phyloP scores from a whole-genome alignment of 1,140 invertebrate species.

The Orchestia grillus region DNA sequence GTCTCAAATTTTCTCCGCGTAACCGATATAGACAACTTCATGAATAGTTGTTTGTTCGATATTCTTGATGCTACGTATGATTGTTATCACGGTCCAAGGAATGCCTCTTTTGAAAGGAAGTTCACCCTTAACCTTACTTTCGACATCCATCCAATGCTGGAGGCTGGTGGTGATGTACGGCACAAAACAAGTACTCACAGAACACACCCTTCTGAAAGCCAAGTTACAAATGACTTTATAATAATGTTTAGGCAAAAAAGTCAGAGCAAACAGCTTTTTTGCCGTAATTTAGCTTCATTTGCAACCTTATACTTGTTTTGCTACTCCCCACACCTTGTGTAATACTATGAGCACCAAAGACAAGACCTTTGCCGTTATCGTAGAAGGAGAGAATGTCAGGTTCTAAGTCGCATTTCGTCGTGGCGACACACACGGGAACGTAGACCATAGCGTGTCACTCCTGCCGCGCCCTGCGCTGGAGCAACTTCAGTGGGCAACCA shows the following conservation, averaged over 20 bases:
- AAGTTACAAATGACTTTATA: background rate
- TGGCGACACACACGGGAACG: background rate
- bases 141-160: background rate
- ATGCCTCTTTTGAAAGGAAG: background rate
- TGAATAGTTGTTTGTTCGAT: background rate
- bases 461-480: background rate
- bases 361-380: background rate
- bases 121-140: background rate
- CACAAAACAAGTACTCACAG: background rate
- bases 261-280: background rate
- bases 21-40: background rate
- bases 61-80: background rate
- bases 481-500: background rate
- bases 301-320: background rate
- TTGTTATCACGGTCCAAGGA: background rate
- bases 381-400: background rate
- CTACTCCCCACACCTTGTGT: background rate
- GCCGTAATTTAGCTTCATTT: background rate
- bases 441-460: background rate
- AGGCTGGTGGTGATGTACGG: background rate
- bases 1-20: background rate
- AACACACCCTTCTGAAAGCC: background rate
- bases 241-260: background rate
- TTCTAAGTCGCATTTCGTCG: background rate
- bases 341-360: background rate